Percentiles rank a stretch among this genome's conserved stretches.
phyloP scores from a whole-genome alignment of 2,888 invertebrate genomes.

The Cheilosia pagana region DNA sequence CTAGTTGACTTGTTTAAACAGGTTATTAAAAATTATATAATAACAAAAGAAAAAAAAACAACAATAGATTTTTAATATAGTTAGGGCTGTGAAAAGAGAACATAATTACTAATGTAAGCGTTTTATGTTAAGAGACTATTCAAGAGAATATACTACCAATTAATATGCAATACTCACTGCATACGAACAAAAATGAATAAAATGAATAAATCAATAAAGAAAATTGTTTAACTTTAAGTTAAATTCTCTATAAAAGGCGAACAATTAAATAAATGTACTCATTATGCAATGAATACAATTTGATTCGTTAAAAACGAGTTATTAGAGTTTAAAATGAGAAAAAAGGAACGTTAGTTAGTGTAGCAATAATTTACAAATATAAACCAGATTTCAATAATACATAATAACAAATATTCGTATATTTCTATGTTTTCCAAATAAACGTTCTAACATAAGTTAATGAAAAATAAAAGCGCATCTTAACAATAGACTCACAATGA shows the following conservation, averaged over 20 bases:
- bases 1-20: constrained; percentile 31
- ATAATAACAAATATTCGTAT: constrained; percentile 65
- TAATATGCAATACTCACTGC: constrained; percentile 56
- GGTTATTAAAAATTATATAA: constrained; percentile 38
- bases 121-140: constrained; percentile 74
- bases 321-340: constrained; percentile 47
- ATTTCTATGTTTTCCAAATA: constrained; percentile 71
- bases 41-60: constrained; percentile 15
- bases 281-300: constrained; percentile 28
- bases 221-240: constrained; percentile 16
- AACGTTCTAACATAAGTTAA: constrained; percentile 58
- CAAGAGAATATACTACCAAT: constrained; percentile 50
- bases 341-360: constrained; percentile 50
- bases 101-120: constrained; percentile 73
- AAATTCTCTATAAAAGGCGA: constrained; percentile 18
- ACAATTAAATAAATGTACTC: constrained; percentile 16
- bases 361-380: constrained; percentile 50
- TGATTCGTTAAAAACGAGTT: constrained; percentile 40
- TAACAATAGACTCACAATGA: constrained; percentile 36
- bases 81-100: constrained; percentile 75
- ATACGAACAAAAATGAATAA: constrained; percentile 33
- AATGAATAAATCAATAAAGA: constrained; percentile 9
- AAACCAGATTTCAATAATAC: constrained; percentile 17
- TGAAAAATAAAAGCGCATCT: constrained; percentile 22
- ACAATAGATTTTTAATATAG: constrained; percentile 64